Percentiles rank a stretch among this genome's conserved stretches.
Evolutionary conservation across 1,140 invertebrate species (phyloP).

Genomic region (Zophobas morio): DNA sequence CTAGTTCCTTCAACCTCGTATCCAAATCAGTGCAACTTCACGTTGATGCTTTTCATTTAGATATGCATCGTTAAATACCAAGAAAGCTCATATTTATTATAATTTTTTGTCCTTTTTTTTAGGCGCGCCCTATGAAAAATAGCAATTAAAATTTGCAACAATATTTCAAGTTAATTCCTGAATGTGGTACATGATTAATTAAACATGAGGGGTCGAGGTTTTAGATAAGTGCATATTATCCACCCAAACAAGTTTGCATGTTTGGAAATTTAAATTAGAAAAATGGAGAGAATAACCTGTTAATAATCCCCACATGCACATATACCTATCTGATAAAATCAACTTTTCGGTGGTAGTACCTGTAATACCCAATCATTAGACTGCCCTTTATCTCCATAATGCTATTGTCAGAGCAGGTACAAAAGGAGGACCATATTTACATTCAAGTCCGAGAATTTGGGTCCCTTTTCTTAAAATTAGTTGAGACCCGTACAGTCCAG

Average conservation of each 20-base stretch:
- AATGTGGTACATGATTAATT: constrained; percentile 42
- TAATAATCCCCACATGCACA: constrained; percentile 47
- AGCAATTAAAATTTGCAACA: constrained; percentile 30
- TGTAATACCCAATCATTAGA: constrained; percentile 5
- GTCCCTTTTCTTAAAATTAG: constrained; percentile 46
- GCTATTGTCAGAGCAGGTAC: constrained; percentile 1
- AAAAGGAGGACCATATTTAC: constrained; percentile 25
- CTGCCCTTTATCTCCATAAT: constrained; percentile 9
- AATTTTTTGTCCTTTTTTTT: constrained; percentile 3
- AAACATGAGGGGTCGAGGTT: constrained; percentile 40
- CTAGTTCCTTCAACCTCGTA: constrained; percentile 15
- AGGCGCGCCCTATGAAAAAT: constrained; percentile 15
- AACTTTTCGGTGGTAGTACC: constrained; percentile 28
- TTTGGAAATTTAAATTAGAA: constrained; percentile 47
- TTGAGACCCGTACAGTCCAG: constrained; percentile 25
- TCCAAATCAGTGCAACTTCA: constrained; percentile 9
- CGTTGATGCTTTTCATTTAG: constrained; percentile 2
- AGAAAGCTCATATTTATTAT: constrained; percentile 7
- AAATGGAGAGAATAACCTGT: constrained; percentile 50
- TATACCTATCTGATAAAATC: constrained; percentile 21
- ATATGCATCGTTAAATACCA: constrained; percentile 21
- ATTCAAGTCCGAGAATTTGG: constrained; percentile 43
- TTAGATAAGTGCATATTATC: constrained; percentile 46
- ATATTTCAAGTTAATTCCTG: constrained; percentile 33
- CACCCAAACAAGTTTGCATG: constrained; percentile 49